phyloP scores from a whole-genome alignment of 64 coral and sea anemone species.

The Pocillopora verrucosa region DNA sequence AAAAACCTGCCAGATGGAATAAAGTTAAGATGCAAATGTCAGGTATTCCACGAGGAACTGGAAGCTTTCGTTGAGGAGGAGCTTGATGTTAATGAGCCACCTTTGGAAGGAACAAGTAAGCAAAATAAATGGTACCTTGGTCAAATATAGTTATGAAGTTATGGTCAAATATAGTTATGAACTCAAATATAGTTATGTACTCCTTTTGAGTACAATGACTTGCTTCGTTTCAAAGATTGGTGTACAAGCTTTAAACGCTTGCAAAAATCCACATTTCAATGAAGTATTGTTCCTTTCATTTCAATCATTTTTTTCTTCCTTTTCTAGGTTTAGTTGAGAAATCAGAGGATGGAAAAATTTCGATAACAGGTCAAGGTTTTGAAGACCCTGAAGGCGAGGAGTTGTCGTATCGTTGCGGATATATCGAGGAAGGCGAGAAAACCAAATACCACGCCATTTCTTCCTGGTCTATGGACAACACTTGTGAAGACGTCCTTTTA shows the following conservation, averaged over 20 bases:
- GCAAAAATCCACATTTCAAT: too few relatives aligned
- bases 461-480: constrained; percentile 1
- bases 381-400: constrained; percentile 8
- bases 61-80: constrained; percentile 14
- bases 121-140: too few relatives aligned
- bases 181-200: too few relatives aligned
- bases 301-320: neutral
- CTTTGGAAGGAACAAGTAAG: constrained; percentile 12
- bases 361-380: neutral
- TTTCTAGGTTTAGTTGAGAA: neutral
- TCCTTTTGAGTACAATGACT: too few relatives aligned
- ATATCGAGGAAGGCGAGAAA: neutral
- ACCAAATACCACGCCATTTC: neutral
- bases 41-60: neutral
- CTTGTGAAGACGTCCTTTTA: neutral
- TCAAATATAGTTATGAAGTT: too few relatives aligned
- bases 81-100: neutral
- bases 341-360: neutral
- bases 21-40: neutral
- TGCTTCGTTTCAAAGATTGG: too few relatives aligned
- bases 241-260: too few relatives aligned
- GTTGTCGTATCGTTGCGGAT: constrained; percentile 8
- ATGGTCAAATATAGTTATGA: too few relatives aligned
- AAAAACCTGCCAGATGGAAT: neutral
- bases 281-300: too few relatives aligned